Percentiles rank a stretch among this genome's conserved stretches.
These are phyloP conservation scores for Zaprionus gabonicus DNA, from an alignment of 1,140 invertebrate species.

Conservation along the genomic window DNA sequence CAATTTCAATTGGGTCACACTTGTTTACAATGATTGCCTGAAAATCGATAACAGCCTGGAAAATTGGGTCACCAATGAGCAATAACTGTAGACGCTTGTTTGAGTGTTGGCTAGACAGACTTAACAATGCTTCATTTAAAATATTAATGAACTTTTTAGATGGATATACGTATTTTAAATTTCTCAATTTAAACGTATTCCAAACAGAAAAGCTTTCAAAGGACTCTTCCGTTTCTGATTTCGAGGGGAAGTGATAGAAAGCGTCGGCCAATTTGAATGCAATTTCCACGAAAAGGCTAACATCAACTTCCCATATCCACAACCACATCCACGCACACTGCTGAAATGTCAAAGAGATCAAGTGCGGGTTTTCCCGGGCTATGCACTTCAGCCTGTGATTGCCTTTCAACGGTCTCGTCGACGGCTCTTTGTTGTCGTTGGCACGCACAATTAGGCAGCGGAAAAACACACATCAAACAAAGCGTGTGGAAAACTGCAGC, in stretches of 20 bases:
- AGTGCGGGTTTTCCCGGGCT: conserved; percentile 2
- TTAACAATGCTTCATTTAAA: not conserved
- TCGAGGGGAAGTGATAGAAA: conserved; percentile 1
- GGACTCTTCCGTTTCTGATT: not conserved
- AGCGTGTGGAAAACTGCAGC: conserved; percentile 18
- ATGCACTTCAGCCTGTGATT: not conserved
- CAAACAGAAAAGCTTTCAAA: conserved; percentile 1
- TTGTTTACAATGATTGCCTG: conserved; percentile 8
- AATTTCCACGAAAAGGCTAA: conserved; percentile 1
- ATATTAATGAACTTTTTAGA: not conserved
- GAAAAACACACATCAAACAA: conserved; percentile 39
- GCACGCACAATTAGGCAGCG: conserved; percentile 38
- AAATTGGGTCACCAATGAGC: conserved; percentile 28
- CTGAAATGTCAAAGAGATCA: conserved; percentile 9
- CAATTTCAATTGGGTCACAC: conserved; percentile 19
- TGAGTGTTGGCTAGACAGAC: not conserved
- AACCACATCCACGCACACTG: no score
- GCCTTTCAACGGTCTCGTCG: not conserved
- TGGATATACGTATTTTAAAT: no score
- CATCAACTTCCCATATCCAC: not conserved
- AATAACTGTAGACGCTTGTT: not conserved
- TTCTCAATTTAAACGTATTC: no score
- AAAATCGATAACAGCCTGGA: conserved; percentile 33
- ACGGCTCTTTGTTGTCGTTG: conserved; percentile 29
- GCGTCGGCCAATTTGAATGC: conserved; percentile 19